These are phyloP conservation scores for Drosophila nigrodunni DNA, from an alignment of 1,140 invertebrate genomes.

Conservation along the genomic window DNA sequence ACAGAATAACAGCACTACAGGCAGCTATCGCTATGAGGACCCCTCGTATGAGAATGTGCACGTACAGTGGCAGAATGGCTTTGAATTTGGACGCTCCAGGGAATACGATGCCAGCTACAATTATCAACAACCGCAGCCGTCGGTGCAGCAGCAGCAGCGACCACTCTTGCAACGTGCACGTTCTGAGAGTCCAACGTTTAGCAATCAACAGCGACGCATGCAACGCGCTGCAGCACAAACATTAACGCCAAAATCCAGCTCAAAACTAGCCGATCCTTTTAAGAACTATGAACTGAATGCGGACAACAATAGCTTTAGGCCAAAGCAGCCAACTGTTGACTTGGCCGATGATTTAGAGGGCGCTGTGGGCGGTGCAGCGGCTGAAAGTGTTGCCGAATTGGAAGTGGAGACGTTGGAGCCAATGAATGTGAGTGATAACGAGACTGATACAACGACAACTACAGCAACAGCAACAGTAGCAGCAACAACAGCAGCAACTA, in stretches of 20 bases:
- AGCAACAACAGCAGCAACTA: slow-evolving; percentile 39
- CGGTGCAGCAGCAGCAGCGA: slow-evolving; percentile 46
- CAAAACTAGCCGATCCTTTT: slow-evolving; percentile 67
- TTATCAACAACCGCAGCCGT: slow-evolving; percentile 42
- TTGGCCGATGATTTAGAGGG: slow-evolving; percentile 63
- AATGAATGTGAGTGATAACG: slow-evolving; percentile 66
- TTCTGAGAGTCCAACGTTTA: slow-evolving; percentile 81
- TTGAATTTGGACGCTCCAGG: slow-evolving; percentile 79
- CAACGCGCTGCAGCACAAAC: slow-evolving; percentile 61
- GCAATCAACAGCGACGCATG: slow-evolving; percentile 72
- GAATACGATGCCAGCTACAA: slow-evolving; percentile 67
- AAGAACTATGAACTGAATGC: slow-evolving; percentile 80
- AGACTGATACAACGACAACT: slow-evolving; percentile 66
- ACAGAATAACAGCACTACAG: slow-evolving; percentile 19
- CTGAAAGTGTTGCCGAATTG: slow-evolving; percentile 39
- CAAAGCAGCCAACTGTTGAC: slow-evolving; percentile 51
- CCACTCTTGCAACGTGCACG: slow-evolving; percentile 73
- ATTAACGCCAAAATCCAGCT: slow-evolving; percentile 38
- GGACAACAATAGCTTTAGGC: slow-evolving; percentile 81
- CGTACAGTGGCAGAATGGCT: slow-evolving; percentile 84
- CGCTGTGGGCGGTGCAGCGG: slow-evolving; percentile 59
- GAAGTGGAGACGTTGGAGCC: slow-evolving; percentile 49
- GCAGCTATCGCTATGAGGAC: slow-evolving; percentile 71
- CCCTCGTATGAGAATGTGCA: slow-evolving; percentile 83
- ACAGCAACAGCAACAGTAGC: slow-evolving; percentile 24